Evolutionary conservation across 2,113 vertebrate genomes (phyloP).

Genomic region (Coptodon rendalli): DNA sequence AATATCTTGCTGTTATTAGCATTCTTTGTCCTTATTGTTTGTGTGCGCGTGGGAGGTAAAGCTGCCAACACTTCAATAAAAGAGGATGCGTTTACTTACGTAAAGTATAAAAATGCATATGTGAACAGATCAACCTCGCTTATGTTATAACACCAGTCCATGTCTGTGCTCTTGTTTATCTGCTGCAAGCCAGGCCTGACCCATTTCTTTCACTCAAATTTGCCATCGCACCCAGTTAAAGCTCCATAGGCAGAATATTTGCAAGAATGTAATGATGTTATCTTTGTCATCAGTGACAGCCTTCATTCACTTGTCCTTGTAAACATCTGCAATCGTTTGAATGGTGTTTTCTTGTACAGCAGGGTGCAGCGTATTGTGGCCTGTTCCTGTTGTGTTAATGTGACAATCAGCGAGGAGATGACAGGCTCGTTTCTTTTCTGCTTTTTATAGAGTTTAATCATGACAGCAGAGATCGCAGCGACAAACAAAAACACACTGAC

Average conservation of each 20-base stretch:
- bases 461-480: not conserved
- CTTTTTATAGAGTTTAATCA: not conserved
- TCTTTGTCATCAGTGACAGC: not conserved
- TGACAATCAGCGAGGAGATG: not conserved
- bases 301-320: not conserved
- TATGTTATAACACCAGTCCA: not conserved
- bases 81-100: not conserved
- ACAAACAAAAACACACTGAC: not conserved
- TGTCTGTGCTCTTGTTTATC: not conserved
- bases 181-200: not conserved
- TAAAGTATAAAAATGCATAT: not conserved
- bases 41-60: not conserved
- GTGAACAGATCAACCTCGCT: not conserved
- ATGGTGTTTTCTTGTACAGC: not conserved
- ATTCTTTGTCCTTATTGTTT: not conserved
- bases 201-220: conserved; percentile 24
- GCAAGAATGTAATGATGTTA: not conserved
- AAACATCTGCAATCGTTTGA: not conserved
- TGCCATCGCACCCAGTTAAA: not conserved
- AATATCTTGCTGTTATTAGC: not conserved
- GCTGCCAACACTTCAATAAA: not conserved
- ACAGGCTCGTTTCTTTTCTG: not conserved
- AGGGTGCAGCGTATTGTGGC: not conserved
- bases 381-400: not conserved
- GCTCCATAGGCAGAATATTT: not conserved